Evolutionary conservation across 2,113 vertebrate genomes (phyloP).

Genomic region (Dolichotis patagonum): DNA sequence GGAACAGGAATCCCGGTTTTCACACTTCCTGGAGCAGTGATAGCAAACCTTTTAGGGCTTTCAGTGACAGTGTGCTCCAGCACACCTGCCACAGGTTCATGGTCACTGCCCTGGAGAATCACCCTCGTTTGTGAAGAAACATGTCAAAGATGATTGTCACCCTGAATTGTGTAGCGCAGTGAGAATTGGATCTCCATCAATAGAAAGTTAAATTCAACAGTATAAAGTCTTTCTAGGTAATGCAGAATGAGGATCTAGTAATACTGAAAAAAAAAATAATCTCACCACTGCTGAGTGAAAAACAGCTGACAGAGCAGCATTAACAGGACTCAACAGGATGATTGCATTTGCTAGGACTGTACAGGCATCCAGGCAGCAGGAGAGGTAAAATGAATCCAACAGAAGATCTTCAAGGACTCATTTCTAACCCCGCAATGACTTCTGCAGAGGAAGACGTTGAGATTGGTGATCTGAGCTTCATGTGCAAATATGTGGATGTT

Average conservation of each 20-base stretch:
- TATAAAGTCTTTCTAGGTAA: background rate
- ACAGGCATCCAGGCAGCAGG: background rate
- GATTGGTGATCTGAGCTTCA: background rate
- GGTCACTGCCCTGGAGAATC: background rate
- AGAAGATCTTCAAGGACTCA: background rate
- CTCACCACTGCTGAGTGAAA: background rate
- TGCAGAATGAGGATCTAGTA: background rate
- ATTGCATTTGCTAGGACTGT: background rate
- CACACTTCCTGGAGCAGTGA: background rate
- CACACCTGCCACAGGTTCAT: background rate
- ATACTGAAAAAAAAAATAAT: background rate
- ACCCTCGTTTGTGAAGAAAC: background rate
- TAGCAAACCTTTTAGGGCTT: background rate
- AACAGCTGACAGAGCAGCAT: background rate
- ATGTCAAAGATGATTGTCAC: background rate
- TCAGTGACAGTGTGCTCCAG: background rate
- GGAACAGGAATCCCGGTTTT: background rate
- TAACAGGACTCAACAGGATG: background rate
- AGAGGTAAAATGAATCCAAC: background rate
- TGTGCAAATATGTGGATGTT: background rate
- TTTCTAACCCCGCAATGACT: background rate
- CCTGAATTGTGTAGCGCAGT: background rate
- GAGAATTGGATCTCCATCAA: background rate
- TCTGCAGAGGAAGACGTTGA: background rate
- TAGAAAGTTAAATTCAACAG: background rate